These are phyloP conservation scores for Cataglyphis rosenhaueri DNA, from an alignment of 2,888 invertebrate genomes.

Conservation along the genomic window DNA sequence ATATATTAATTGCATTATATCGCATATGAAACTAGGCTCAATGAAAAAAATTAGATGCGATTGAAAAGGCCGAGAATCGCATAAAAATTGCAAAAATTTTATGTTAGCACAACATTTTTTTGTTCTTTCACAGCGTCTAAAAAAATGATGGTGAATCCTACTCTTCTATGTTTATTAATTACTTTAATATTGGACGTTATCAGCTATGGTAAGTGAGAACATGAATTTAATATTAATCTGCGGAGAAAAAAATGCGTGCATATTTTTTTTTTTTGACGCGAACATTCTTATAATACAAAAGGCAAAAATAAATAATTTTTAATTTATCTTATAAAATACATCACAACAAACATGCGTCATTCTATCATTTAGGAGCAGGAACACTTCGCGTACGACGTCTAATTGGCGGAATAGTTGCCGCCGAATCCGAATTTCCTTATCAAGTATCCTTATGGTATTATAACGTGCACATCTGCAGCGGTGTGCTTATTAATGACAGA, in stretches of 20 bases:
- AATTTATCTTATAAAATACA: background rate
- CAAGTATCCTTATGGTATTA: conserved; percentile 64
- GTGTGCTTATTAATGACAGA: conserved; percentile 65
- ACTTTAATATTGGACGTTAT: background rate
- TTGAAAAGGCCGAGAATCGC: background rate
- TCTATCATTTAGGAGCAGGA: background rate
- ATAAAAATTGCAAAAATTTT: background rate
- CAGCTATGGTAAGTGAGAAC: conserved; percentile 4
- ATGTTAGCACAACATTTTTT: background rate
- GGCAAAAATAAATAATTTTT: background rate
- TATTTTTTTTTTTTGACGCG: background rate
- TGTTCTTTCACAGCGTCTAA: background rate
- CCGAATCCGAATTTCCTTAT: conserved; percentile 63
- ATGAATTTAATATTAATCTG: background rate
- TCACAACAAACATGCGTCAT: background rate
- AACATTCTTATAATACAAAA: background rate
- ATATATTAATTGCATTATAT: background rate
- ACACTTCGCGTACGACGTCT: conserved; percentile 61
- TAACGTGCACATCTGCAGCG: conserved; percentile 68
- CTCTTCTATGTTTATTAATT: background rate
- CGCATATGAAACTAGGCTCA: background rate
- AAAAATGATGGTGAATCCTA: background rate
- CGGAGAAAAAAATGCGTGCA: background rate
- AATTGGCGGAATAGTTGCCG: conserved; percentile 55
- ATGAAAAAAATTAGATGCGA: background rate